Evolutionary conservation across 2,888 invertebrate species (phyloP), one percentile per base, ranked within the genome.

Genomic region (Branchipolynoe longqiensis): DNA sequence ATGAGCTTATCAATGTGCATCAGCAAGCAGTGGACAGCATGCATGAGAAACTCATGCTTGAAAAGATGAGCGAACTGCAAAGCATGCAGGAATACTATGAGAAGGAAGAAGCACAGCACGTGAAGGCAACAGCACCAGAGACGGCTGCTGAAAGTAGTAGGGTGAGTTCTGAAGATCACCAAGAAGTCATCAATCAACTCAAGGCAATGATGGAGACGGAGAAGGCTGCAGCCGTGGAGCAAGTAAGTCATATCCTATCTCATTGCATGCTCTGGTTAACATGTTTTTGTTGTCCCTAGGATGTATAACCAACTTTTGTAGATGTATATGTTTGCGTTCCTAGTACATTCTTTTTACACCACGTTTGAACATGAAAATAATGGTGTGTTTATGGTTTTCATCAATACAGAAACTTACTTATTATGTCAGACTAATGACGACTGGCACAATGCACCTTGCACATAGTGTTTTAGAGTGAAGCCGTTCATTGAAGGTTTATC

Each of bases 161-260:
- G 4, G 73, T 84, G 58, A 64, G 85, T 58, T 41, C 87, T 58
- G 78, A 83, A 33, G 83, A 86, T n/a, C 85, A 87, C 78, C 95
- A 95, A 83, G 94, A 95, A 86, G 1, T 84, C 25, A 18, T 84
- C 0, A 41, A 25, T 33, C 28, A 89, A 36, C 48, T 90, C 54
- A 86, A 85, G 41, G 85, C 87, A 28, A 88, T 85, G 69, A 89
- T 88, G 84, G 88, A 90, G 84, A 87, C 81, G 48, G 90, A 90
- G 86, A 90, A 90, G 28, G 56, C 56, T 4, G 58, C 58, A 14
- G 82, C 3, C 31, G n/a, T 82, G 0, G 82, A 82, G 22, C 28
- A 58, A 58, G 82, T 58, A 33, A 54, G 82, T 58, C 25, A n/a
- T 25, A 48, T 12, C 48, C 18, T 48, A 48, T 18, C 18, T 48